Conservation (phyloP, 2,113 vertebrate species). For the Chunga burmeisteri region DNA sequence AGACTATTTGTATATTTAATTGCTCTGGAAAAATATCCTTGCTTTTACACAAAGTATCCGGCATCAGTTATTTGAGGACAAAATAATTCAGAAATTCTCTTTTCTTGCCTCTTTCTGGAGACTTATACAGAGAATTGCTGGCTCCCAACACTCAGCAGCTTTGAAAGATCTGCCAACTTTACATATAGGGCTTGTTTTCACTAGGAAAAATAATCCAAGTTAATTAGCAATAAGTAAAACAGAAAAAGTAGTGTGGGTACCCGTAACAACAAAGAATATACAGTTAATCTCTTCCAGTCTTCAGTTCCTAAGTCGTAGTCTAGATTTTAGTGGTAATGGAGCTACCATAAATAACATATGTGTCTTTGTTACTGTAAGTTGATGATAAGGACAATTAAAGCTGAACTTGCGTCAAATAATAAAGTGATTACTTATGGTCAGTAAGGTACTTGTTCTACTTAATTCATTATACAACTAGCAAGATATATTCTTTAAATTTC, state of each 20-base stretch:
- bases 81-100: background rate
- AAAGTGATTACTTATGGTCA: background rate
- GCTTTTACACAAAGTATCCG: background rate
- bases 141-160: background rate
- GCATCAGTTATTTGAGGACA: background rate
- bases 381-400: background rate
- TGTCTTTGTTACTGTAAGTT: background rate
- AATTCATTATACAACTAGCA: background rate
- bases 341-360: background rate
- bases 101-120: background rate
- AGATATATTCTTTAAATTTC: background rate
- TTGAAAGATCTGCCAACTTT: background rate
- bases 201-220: background rate
- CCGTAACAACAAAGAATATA: background rate
- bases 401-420: background rate
- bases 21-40: background rate
- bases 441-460: background rate
- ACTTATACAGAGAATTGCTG: background rate
- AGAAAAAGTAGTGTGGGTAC: background rate
- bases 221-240: background rate
- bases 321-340: background rate
- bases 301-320: background rate
- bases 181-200: background rate
- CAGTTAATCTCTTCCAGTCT: background rate
- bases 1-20: background rate